A percentile compares a stretch with the other conserved stretches of the same genome.
These are phyloP conservation scores for Phyllotis vaccarum DNA, from an alignment of 2,797 vertebrate species.

Conservation along the genomic window DNA sequence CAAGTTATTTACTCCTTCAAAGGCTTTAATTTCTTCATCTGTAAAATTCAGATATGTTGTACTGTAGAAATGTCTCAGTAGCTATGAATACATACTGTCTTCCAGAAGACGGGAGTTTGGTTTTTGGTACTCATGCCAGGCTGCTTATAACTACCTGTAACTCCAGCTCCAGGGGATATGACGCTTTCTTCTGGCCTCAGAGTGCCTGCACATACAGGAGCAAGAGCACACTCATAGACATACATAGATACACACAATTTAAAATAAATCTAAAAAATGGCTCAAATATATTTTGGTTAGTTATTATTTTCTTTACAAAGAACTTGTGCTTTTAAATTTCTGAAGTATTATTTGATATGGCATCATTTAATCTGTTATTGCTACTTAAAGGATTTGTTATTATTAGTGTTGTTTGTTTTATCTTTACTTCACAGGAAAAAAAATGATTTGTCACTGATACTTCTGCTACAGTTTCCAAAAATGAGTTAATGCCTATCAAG, in stretches of 20 bases:
- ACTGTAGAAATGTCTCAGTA: neutral
- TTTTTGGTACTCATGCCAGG: neutral
- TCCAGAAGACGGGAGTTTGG: neutral
- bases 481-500: constrained; percentile 2
- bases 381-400: neutral
- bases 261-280: neutral
- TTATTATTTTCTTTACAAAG: neutral
- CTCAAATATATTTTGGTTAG: neutral
- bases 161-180: neutral
- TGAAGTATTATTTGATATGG: constrained; percentile 27
- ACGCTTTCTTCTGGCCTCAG: neutral
- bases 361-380: constrained; percentile 39
- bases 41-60: constrained; percentile 40
- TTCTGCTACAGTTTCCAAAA: constrained; percentile 92
- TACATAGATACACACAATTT: neutral
- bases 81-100: neutral
- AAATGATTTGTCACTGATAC: constrained; percentile 93
- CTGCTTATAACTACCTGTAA: neutral
- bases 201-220: neutral
- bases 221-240: neutral
- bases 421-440: constrained; percentile 88
- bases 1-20: constrained; percentile 35
- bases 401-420: neutral
- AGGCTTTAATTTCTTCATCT: constrained; percentile 49
- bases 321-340: constrained; percentile 46